phyloP scores from a whole-genome alignment of 2,888 invertebrate species.

The Andrena hattorfiana region DNA sequence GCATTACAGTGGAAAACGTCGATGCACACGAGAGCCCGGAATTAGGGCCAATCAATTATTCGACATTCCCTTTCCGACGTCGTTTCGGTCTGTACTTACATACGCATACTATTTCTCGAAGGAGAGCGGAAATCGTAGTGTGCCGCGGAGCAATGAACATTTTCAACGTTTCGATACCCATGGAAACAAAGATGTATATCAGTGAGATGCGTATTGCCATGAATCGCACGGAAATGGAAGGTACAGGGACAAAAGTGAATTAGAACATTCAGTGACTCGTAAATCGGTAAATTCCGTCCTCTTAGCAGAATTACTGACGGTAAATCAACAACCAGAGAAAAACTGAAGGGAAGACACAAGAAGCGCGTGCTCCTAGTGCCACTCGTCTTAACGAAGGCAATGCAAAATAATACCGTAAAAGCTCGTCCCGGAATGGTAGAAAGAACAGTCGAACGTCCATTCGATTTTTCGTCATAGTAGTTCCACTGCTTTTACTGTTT shows the following conservation, averaged over 20 bases:
- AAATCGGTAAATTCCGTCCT: slow-evolving; percentile 71
- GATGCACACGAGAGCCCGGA: slow-evolving; percentile 66
- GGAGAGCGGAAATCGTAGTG: slow-evolving; percentile 61
- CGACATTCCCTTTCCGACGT: slow-evolving; percentile 35
- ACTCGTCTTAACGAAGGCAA: slow-evolving; percentile 44
- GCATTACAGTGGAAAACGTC: slow-evolving; percentile 62
- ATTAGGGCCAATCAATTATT: slow-evolving; percentile 74
- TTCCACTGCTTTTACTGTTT: background rate
- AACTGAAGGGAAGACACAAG: slow-evolving; percentile 54
- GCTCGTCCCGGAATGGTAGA: slow-evolving; percentile 31
- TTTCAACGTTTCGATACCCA: slow-evolving; percentile 43
- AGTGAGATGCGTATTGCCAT: slow-evolving; percentile 61
- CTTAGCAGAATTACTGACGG: slow-evolving; percentile 76
- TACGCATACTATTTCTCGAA: slow-evolving; percentile 16
- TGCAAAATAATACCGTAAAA: slow-evolving; percentile 54
- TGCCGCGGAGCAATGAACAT: slow-evolving; percentile 60
- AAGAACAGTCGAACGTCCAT: slow-evolving; percentile 32
- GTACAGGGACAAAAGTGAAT: slow-evolving; percentile 70
- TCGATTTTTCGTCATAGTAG: slow-evolving; percentile 40
- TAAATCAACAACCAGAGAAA: slow-evolving; percentile 72
- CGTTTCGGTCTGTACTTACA: slow-evolving; percentile 1
- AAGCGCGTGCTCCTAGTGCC: slow-evolving; percentile 42
- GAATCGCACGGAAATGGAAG: slow-evolving; percentile 41
- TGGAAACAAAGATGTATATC: slow-evolving; percentile 56
- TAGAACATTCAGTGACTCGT: slow-evolving; percentile 72